phyloP scores from a whole-genome alignment of 2,888 invertebrate species.

The Hypercompe scribonia region DNA sequence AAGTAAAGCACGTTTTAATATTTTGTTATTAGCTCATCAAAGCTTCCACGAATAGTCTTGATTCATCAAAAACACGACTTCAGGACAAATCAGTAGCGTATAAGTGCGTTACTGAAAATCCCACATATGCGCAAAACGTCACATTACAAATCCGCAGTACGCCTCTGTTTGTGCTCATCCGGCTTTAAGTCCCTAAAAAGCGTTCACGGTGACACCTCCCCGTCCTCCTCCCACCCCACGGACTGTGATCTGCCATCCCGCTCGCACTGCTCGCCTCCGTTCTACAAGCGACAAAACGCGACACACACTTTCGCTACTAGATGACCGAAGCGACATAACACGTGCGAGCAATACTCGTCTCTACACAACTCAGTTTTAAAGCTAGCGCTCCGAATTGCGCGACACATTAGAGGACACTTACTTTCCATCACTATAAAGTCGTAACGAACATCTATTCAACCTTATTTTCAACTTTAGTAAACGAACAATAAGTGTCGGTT shows the following conservation, averaged over 20 bases:
- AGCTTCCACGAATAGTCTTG: slow-evolving; percentile 36
- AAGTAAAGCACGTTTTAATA: slow-evolving; percentile 1
- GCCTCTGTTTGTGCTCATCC: slow-evolving; percentile 73
- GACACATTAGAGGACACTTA: slow-evolving; percentile 85
- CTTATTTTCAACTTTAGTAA: slow-evolving; percentile 51
- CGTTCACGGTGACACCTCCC: slow-evolving; percentile 84
- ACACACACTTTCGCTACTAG: slow-evolving; percentile 70
- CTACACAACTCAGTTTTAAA: slow-evolving; percentile 70
- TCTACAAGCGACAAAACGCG: slow-evolving; percentile 80
- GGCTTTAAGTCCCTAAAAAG: slow-evolving; percentile 80
- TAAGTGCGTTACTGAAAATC: slow-evolving; percentile 64
- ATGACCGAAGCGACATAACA: slow-evolving; percentile 71
- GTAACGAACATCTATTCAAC: slow-evolving; percentile 45
- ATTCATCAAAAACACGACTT: slow-evolving; percentile 36
- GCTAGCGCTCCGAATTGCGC: slow-evolving; percentile 77
- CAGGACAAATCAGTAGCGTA: slow-evolving; percentile 50
- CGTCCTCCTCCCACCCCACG: slow-evolving; percentile 73
- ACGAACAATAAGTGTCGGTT: slow-evolving; percentile 33
- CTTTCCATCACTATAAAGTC: slow-evolving; percentile 55
- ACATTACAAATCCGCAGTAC: slow-evolving; percentile 74
- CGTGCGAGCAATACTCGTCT: slow-evolving; percentile 69
- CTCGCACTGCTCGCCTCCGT: slow-evolving; percentile 74
- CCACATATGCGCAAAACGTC: slow-evolving; percentile 76
- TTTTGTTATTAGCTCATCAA: slow-evolving; percentile 31
- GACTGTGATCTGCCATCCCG: slow-evolving; percentile 65